phyloP scores from a whole-genome alignment of 1,140 invertebrate species.

The Sitobion miscanthi region DNA sequence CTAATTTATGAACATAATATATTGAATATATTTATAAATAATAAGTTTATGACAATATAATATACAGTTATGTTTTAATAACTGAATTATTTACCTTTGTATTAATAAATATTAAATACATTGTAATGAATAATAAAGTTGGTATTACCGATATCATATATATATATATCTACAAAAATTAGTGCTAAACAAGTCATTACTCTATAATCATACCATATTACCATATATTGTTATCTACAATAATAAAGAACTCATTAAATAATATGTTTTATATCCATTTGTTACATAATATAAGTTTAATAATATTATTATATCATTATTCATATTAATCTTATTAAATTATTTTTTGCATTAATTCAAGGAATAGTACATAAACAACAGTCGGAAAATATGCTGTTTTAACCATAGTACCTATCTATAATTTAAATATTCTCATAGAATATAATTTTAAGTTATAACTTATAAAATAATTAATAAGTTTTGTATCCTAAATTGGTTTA shows the following conservation, averaged over 20 bases:
- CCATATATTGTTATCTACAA: background rate
- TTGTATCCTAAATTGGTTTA: background rate
- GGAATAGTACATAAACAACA: background rate
- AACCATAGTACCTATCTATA: background rate
- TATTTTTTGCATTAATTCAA: background rate
- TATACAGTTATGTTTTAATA: too few relatives aligned
- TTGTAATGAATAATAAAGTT: background rate
- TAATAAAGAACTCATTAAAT: too few relatives aligned
- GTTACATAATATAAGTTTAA: background rate
- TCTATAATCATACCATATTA: background rate
- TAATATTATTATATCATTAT: background rate
- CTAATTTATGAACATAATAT: too few relatives aligned
- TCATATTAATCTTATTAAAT: background rate
- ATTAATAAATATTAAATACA: background rate
- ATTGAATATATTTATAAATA: too few relatives aligned
- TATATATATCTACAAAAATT: background rate
- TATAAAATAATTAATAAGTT: background rate
- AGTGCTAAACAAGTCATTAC: background rate
- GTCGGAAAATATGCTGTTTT: background rate
- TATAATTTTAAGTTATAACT: background rate
- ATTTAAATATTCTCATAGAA: background rate
- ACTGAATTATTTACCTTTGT: background rate
- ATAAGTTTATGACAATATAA: too few relatives aligned
- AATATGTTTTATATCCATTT: background rate
- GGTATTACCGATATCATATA: background rate